Conservation (phyloP, 2,113 vertebrate genomes). For the Oreochromis niloticus region DNA sequence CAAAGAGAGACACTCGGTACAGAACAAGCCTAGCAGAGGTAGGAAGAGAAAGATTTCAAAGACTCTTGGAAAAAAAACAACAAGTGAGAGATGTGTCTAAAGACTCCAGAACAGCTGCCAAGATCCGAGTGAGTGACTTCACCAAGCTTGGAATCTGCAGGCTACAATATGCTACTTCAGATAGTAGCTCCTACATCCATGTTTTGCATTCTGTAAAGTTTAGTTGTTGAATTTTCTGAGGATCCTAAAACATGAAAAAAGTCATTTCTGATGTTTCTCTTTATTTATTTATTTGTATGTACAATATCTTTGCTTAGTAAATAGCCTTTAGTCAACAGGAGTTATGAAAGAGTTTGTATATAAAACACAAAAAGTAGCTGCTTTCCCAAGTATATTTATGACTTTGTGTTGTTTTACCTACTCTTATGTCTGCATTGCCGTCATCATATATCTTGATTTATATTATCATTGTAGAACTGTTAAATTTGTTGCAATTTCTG, state of each 20-base stretch:
- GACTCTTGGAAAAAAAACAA: background rate
- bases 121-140: too few relatives aligned
- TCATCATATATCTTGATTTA: background rate
- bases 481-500: background rate
- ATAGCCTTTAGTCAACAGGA: background rate
- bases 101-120: too few relatives aligned
- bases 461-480: background rate
- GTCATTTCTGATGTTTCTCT: background rate
- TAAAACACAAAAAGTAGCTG: background rate
- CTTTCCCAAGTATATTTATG: background rate
- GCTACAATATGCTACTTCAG: too few relatives aligned
- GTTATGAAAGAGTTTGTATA: background rate
- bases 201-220: too few relatives aligned
- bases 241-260: background rate
- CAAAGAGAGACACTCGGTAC: too few relatives aligned
- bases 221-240: background rate
- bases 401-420: background rate
- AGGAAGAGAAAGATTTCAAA: too few relatives aligned
- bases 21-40: too few relatives aligned
- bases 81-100: too few relatives aligned
- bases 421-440: background rate
- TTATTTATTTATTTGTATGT: background rate
- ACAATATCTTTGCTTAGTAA: background rate
- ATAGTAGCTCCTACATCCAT: too few relatives aligned
- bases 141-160: too few relatives aligned